These are phyloP conservation scores for Coenobita brevimanus DNA, from an alignment of 1,140 invertebrate genomes.

Conservation along the genomic window DNA sequence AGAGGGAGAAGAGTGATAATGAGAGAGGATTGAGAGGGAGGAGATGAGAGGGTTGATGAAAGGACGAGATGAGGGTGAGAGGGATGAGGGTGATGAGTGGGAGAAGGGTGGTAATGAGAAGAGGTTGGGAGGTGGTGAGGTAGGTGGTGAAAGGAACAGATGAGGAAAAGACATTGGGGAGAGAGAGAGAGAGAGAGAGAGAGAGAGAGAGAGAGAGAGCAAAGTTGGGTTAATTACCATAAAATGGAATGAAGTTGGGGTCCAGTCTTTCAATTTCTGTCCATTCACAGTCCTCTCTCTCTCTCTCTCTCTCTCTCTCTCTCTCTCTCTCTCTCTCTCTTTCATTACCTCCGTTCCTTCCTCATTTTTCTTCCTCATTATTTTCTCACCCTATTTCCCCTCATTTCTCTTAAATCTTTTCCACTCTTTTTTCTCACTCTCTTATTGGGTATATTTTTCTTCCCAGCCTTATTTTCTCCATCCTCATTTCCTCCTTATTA, in stretches of 20 bases:
- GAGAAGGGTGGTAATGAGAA: too few relatives aligned
- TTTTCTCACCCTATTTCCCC: background rate
- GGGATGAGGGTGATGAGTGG: background rate
- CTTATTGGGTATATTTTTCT: background rate
- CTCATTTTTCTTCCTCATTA: too few relatives aligned
- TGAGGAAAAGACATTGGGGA: background rate
- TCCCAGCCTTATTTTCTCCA: background rate
- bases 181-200: background rate
- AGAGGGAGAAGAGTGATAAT: too few relatives aligned
- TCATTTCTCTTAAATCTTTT: background rate
- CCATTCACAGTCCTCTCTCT: too few relatives aligned
- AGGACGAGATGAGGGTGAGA: background rate
- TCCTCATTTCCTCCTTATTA: background rate
- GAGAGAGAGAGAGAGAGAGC: background rate
- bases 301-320: conserved; percentile 9
- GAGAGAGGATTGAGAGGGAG: background rate
- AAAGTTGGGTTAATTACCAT: background rate
- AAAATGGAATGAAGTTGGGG: too few relatives aligned
- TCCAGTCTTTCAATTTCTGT: too few relatives aligned
- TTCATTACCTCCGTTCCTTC: background rate
- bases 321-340: background rate
- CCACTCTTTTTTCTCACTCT: background rate
- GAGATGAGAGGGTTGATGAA: background rate
- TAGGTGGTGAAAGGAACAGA: too few relatives aligned
- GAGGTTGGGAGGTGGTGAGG: too few relatives aligned